phyloP scores from a whole-genome alignment of 1,140 invertebrate species.

The Phocides pigmalion region DNA sequence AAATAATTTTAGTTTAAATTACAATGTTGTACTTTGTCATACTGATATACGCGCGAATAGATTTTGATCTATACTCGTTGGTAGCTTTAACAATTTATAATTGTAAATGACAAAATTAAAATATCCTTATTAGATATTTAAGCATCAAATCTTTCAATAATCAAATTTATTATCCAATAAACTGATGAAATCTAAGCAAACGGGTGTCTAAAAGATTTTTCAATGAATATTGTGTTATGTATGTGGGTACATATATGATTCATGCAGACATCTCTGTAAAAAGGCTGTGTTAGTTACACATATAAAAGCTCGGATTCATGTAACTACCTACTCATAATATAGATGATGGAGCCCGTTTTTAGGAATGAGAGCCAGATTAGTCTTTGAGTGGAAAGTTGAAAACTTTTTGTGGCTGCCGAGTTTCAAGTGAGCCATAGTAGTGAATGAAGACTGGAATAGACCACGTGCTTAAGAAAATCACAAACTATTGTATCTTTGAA shows the following conservation, averaged over 20 bases:
- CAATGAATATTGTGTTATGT: neutral
- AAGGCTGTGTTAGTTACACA: conserved; percentile 26
- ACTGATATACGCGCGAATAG: conserved; percentile 9
- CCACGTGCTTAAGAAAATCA: conserved; percentile 22
- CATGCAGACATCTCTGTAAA: conserved; percentile 18
- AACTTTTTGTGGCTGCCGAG: conserved; percentile 34
- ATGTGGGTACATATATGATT: neutral
- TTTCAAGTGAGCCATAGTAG: conserved; percentile 24
- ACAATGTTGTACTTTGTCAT: conserved; percentile 45
- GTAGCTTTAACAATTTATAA: too few relatives aligned
- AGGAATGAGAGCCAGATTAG: conserved; percentile 31
- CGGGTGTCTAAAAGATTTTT: neutral
- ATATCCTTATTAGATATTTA: too few relatives aligned
- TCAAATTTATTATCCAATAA: too few relatives aligned
- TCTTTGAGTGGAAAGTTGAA: conserved; percentile 34
- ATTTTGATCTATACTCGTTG: conserved; percentile 11
- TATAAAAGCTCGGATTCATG: conserved; percentile 25
- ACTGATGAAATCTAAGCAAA: too few relatives aligned
- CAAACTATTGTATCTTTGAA: conserved; percentile 24
- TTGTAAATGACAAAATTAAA: too few relatives aligned
- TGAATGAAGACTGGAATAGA: conserved; percentile 27
- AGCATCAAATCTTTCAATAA: too few relatives aligned
- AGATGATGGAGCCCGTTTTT: conserved; percentile 21
- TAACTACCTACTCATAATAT: conserved; percentile 21
- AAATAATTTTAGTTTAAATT: conserved; percentile 52